Percentiles rank a stretch among this genome's conserved stretches.
These are phyloP conservation scores for Cyanoliseus patagonus DNA, from an alignment of 2,113 vertebrate species.

Conservation along the genomic window DNA sequence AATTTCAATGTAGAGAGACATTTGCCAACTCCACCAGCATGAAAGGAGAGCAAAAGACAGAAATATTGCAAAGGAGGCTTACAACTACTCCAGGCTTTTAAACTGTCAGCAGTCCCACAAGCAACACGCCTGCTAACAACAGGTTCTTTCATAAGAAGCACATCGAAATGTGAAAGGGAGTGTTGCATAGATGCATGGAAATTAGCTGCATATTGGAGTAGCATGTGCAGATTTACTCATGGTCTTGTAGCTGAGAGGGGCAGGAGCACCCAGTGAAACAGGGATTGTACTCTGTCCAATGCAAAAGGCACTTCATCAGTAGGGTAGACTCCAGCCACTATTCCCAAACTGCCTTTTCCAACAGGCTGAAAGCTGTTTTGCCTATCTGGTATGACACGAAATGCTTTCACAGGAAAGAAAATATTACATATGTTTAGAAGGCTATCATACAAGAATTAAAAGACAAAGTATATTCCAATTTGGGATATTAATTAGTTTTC, in stretches of 20 bases:
- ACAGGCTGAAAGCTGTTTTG: not conserved
- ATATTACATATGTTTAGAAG: not conserved
- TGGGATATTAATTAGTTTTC: not conserved
- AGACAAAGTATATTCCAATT: not conserved
- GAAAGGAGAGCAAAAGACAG: not conserved
- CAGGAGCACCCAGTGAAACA: not conserved
- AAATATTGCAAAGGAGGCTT: not conserved
- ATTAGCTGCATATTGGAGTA: not conserved
- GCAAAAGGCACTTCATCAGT: not conserved
- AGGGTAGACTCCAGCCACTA: not conserved
- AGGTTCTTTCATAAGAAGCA: not conserved
- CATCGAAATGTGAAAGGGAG: not conserved
- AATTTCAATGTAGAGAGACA: not conserved
- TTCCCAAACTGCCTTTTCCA: not conserved
- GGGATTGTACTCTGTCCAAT: not conserved
- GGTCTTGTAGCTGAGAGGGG: not conserved
- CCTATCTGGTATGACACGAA: not conserved
- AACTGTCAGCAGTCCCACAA: not conserved
- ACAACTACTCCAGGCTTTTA: not conserved
- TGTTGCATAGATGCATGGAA: not conserved
- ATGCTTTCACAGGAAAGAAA: not conserved
- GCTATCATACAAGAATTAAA: not conserved
- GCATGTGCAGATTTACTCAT: not conserved
- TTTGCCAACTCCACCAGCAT: not conserved
- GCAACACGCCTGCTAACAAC: not conserved